phyloP scores from a whole-genome alignment of 1,140 invertebrate species.

The Oncopodura yosiiana region DNA sequence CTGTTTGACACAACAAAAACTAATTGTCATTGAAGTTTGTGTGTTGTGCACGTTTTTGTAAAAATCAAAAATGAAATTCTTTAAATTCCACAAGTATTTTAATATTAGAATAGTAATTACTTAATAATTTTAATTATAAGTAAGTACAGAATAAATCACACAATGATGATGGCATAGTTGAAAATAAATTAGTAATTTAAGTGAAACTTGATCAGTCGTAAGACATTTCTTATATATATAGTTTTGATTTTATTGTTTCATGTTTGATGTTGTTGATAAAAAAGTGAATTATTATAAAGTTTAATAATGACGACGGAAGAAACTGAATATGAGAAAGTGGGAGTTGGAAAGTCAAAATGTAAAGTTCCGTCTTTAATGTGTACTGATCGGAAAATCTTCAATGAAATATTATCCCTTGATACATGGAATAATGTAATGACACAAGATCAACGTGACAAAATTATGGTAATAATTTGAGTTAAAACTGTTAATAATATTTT shows the following conservation, averaged over 20 bases:
- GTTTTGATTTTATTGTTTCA: background rate
- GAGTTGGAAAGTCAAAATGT: slow-evolving; percentile 24
- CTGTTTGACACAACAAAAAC: too few relatives aligned
- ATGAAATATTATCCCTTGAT: slow-evolving; percentile 30
- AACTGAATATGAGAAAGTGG: slow-evolving; percentile 27
- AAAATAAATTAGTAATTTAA: too few relatives aligned
- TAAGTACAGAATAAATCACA: too few relatives aligned
- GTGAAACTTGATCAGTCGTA: too few relatives aligned
- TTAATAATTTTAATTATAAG: too few relatives aligned
- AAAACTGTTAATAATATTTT: background rate
- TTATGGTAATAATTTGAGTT: slow-evolving; percentile 19
- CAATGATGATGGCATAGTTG: too few relatives aligned
- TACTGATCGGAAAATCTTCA: slow-evolving; percentile 28
- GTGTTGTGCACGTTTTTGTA: too few relatives aligned
- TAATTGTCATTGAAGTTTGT: too few relatives aligned
- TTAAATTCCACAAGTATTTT: too few relatives aligned
- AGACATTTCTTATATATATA: too few relatives aligned
- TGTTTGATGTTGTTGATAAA: background rate
- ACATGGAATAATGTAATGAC: slow-evolving; percentile 31
- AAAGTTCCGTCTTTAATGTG: slow-evolving; percentile 30
- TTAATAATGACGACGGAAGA: background rate
- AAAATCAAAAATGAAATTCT: too few relatives aligned
- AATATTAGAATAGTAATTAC: too few relatives aligned
- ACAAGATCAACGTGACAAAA: slow-evolving; percentile 23
- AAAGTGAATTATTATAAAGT: background rate